Evolutionary conservation across 2,113 vertebrate genomes (phyloP).

Genomic region (Aramus guarauna): DNA sequence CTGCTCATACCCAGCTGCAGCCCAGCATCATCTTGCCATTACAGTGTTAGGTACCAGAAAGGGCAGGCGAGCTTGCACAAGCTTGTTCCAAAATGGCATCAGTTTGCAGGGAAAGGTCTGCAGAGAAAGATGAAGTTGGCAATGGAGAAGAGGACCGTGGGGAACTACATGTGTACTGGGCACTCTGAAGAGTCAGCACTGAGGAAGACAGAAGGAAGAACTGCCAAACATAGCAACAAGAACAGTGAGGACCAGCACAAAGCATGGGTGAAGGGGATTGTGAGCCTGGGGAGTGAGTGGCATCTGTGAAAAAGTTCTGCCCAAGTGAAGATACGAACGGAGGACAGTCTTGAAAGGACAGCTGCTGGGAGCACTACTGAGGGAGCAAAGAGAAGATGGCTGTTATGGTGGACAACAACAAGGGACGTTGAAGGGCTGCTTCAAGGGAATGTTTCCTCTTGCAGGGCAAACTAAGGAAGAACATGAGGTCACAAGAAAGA

Average conservation of each 20-base stretch:
- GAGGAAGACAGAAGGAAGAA: not conserved
- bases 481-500: not conserved
- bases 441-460: not conserved
- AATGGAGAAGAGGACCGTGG: not conserved
- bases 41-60: not conserved
- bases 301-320: not conserved
- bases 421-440: not conserved
- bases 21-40: not conserved
- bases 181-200: not conserved
- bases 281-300: not conserved
- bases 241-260: not conserved
- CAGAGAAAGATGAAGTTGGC: not conserved
- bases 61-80: not conserved
- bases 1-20: not conserved
- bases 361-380: not conserved
- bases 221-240: not conserved
- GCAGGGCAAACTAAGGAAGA: not conserved
- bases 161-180: not conserved
- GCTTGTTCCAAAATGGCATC: not conserved
- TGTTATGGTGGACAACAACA: not conserved
- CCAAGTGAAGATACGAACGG: not conserved
- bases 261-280: not conserved
- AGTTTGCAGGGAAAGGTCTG: not conserved
- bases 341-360: not conserved
- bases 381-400: not conserved